Evolutionary conservation across 2,113 vertebrate genomes (phyloP).

Genomic region (Ondatra zibethicus): DNA sequence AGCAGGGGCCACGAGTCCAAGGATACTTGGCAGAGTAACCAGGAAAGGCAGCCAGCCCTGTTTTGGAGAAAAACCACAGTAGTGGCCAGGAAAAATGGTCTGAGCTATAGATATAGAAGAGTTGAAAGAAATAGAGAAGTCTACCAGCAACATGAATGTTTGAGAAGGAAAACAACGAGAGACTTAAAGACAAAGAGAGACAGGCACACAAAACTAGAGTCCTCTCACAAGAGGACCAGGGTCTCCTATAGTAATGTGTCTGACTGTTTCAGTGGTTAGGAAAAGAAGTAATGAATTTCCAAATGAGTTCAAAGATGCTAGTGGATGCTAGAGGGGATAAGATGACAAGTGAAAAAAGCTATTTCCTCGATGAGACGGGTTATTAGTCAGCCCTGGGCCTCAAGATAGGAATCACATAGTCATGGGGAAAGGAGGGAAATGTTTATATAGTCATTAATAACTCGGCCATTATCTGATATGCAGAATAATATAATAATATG

Average conservation of each 20-base stretch:
- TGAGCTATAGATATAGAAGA: conserved; percentile 4
- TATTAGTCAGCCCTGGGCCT: neutral
- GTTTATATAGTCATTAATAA: neutral
- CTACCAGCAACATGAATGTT: neutral
- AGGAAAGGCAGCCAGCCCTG: neutral
- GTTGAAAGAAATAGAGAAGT: neutral
- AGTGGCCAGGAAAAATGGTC: neutral
- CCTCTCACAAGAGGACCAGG: neutral
- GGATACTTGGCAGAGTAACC: neutral
- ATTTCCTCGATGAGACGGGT: neutral
- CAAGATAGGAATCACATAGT: neutral
- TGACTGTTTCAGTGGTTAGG: neutral
- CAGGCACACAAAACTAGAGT: neutral
- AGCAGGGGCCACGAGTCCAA: neutral
- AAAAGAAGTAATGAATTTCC: conserved; percentile 13
- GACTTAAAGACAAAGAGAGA: neutral
- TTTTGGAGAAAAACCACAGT: neutral
- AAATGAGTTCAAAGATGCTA: neutral
- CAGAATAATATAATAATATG: neutral
- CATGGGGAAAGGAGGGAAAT: neutral
- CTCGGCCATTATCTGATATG: neutral
- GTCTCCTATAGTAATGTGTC: neutral
- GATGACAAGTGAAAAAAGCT: neutral
- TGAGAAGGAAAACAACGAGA: neutral
- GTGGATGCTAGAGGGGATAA: neutral